These are phyloP conservation scores for Pherbina coryleti DNA, from an alignment of 2,888 invertebrate species.

Conservation along the genomic window DNA sequence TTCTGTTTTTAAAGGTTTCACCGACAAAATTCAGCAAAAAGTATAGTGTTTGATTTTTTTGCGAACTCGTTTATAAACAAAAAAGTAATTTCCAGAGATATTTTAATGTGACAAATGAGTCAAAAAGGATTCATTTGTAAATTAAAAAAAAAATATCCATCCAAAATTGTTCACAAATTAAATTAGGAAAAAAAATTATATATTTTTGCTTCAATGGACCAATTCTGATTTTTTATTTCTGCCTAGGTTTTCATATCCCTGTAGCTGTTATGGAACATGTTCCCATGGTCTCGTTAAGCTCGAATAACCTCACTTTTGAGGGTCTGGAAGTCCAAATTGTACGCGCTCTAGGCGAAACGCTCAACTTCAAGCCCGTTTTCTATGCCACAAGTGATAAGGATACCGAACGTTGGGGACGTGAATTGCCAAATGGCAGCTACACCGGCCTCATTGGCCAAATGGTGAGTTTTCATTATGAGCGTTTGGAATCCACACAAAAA, in stretches of 20 bases:
- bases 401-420: slow-evolving; percentile 78
- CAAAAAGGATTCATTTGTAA: too few relatives aligned
- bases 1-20: too few relatives aligned
- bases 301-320: slow-evolving; percentile 46
- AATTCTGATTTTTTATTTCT: neutral
- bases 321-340: slow-evolving; percentile 66
- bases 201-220: too few relatives aligned
- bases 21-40: too few relatives aligned
- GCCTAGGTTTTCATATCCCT: slow-evolving; percentile 58
- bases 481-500: neutral
- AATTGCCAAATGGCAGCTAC: slow-evolving; percentile 75
- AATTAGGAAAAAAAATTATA: too few relatives aligned
- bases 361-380: slow-evolving; percentile 79
- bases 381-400: slow-evolving; percentile 77
- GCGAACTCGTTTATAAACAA: too few relatives aligned
- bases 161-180: too few relatives aligned
- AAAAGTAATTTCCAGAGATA: too few relatives aligned
- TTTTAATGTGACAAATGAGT: too few relatives aligned
- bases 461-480: slow-evolving; percentile 54
- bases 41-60: too few relatives aligned
- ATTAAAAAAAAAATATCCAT: too few relatives aligned
- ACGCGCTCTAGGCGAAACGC: slow-evolving; percentile 75
- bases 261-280: slow-evolving; percentile 61
- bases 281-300: slow-evolving; percentile 61
- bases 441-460: slow-evolving; percentile 83